A percentile compares a stretch with the other conserved stretches of the same genome.
phyloP scores from a whole-genome alignment of 2,888 invertebrate species.

The Sicus ferrugineus region DNA sequence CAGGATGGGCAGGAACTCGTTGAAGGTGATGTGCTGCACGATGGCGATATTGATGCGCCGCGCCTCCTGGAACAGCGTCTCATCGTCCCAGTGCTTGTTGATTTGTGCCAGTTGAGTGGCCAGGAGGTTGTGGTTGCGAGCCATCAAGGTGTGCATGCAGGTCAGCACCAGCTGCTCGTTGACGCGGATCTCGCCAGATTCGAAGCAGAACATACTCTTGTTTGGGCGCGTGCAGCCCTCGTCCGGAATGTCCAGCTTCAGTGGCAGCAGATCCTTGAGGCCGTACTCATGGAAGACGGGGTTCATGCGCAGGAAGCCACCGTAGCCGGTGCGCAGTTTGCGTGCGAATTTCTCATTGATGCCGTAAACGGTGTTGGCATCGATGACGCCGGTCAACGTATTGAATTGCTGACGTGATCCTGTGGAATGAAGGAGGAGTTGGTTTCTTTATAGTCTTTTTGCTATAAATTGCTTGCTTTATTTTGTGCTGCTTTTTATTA shows the following conservation, averaged over 20 bases:
- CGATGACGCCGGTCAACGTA: slow-evolving; percentile 83
- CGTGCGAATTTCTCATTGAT: slow-evolving; percentile 83
- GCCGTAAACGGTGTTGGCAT: slow-evolving; percentile 91
- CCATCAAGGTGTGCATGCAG: slow-evolving; percentile 91
- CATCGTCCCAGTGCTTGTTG: slow-evolving; percentile 94
- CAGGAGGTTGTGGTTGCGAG: slow-evolving; percentile 88
- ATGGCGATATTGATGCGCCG: slow-evolving; percentile 84
- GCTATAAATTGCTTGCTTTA: too few species aligned
- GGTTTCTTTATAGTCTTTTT: too few species aligned
- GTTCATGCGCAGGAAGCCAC: slow-evolving; percentile 86
- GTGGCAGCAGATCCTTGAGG: slow-evolving; percentile 84
- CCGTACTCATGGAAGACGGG: slow-evolving; percentile 88
- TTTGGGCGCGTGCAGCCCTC: slow-evolving; percentile 92
- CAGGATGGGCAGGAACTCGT: slow-evolving; percentile 88
- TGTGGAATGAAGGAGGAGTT: slow-evolving; percentile 49
- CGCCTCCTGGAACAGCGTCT: slow-evolving; percentile 88
- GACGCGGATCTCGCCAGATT: slow-evolving; percentile 91
- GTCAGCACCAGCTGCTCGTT: slow-evolving; percentile 90
- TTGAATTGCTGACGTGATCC: slow-evolving; percentile 87
- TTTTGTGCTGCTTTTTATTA: too few species aligned
- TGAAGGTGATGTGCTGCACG: slow-evolving; percentile 89
- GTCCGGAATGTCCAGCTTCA: slow-evolving; percentile 89
- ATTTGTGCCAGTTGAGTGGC: slow-evolving; percentile 78
- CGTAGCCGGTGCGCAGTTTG: slow-evolving; percentile 82
- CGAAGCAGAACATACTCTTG: slow-evolving; percentile 90